Percentiles rank a stretch among this genome's conserved stretches.
These are phyloP conservation scores for Auanema sp. DNA, from an alignment of 2,888 invertebrate species.

Conservation along the genomic window DNA sequence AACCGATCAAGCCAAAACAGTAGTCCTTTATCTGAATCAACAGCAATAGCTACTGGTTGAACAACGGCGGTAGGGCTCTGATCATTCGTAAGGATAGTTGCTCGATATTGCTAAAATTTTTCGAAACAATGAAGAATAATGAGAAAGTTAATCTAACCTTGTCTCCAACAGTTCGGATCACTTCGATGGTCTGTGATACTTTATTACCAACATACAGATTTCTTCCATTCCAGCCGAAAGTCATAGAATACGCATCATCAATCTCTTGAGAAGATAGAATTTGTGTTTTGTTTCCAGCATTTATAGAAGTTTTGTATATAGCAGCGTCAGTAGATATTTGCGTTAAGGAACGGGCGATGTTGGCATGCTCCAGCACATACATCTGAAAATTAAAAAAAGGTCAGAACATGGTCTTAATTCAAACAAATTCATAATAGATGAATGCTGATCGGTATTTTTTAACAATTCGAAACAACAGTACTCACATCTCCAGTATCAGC, in stretches of 20 bases:
- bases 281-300: conserved; percentile 44
- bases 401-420: too few species aligned
- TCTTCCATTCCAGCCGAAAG: conserved; percentile 93
- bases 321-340: conserved; percentile 53
- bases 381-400: conserved; percentile 31
- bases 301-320: conserved; percentile 67
- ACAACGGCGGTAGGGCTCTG: conserved; percentile 80
- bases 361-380: conserved; percentile 67
- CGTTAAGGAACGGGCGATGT: conserved; percentile 55
- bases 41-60: conserved; percentile 81
- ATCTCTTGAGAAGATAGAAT: conserved; percentile 48
- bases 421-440: too few species aligned
- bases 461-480: conserved; percentile 66
- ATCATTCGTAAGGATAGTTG: conserved; percentile 85
- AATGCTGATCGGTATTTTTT: too few species aligned
- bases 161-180: conserved; percentile 69
- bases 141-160: conserved; percentile 22
- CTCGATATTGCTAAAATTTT: conserved; percentile 71
- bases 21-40: conserved; percentile 90
- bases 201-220: conserved; percentile 91
- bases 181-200: conserved; percentile 81
- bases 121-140: background rate
- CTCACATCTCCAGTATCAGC: conserved; percentile 77
- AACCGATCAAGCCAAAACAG: conserved; percentile 85
- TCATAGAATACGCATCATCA: conserved; percentile 85